phyloP scores from a whole-genome alignment of 1,140 invertebrate genomes.

The Caenorhabditis elegans region WBcel235 BX284606.5:11508501-11509000 shows the following conservation, averaged over 20 bases:
- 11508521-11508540: constrained; percentile 13
- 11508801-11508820: not conserved
- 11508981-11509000: constrained; percentile 41
- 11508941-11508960: no score
- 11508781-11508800: constrained; percentile 39
- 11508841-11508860: no score
- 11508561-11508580: constrained; percentile 42
- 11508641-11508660: constrained; percentile 33
- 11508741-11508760: not conserved
- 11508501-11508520: constrained; percentile 42
- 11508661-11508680: constrained; percentile 34
- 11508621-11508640: constrained; percentile 43
- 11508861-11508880: no score
- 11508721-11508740: constrained; percentile 39
- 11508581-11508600: constrained; percentile 44
- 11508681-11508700: constrained; percentile 44
- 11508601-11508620: not conserved
- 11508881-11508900: no score
- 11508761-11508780: constrained; percentile 37
- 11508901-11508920: no score
- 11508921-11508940: no score
- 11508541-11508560: no score
- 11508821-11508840: no score
- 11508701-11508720: constrained; percentile 36
- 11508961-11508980: no score